Base-by-base conservation (phyloP, 1,140 invertebrate genomes). In the Fopius arisanus region DNA sequence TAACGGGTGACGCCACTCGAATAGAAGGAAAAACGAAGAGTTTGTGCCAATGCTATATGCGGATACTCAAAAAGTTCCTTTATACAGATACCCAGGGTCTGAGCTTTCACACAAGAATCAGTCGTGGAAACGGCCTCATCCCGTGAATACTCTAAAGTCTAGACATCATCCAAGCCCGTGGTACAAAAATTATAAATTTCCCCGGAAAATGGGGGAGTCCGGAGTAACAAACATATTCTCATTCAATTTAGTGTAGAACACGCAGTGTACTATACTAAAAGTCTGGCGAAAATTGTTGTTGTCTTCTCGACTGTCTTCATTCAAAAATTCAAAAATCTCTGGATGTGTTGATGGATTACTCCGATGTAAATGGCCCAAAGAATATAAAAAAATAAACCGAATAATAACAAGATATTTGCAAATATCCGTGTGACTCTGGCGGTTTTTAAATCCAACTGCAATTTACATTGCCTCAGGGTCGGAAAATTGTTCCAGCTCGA, bases 31-130 rank as follows among this genome's bases (percentile, higher is more conserved):
- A 75, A 72, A 71, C 66, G 66, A 70, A 65, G 74, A 70, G 76
- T 78, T 81, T 79, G 80, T 83, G 81, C 81, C 82, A 83, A 73
- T 77, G 72, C 72, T 77, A 78, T 76, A 78, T 73, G 77, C 73
- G 77, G 75, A 59, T 72, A 65, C 75, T 67, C 67, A 65, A 73
- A 79, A 59, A 59, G 54, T 59, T 59, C 21, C 54, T 59, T 59
- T 59, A 59, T 59, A 5, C 14, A 59, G 23, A 4, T 28, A 28
- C 5, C 54, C 54, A 59, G 5, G 5, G 19, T 59, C 23, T 26
- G 54, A 59, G 54, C 19, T 59, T 59, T 59, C 54, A 28, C 19
- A 59, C 10, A 59, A 59, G 19, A 59, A 59, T 48, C 43, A 48
- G 10, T n/a, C n/a, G 16, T 16, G 14, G 43, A n/a, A 59, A 26